Evolutionary conservation across 2,113 vertebrate genomes (phyloP).

Genomic region (Leucosticte australis): DNA sequence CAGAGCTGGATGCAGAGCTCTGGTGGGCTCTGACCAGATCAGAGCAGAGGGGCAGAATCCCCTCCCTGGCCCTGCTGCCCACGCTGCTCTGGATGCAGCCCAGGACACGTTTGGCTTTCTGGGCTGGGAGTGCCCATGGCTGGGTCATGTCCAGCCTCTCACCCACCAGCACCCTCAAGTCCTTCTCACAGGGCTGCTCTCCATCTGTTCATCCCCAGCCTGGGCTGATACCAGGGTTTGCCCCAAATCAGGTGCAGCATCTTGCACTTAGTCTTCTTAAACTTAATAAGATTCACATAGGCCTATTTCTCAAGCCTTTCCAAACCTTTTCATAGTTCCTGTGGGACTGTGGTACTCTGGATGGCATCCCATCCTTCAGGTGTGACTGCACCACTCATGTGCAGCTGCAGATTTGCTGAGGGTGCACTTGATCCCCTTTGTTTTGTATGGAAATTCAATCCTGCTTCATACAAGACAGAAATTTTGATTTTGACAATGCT

Average conservation of each 20-base stretch:
- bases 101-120: background rate
- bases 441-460: background rate
- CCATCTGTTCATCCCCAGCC: fast-evolving
- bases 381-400: background rate
- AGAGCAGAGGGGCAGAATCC: background rate
- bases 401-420: background rate
- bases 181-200: background rate
- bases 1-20: background rate
- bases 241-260: fast-evolving
- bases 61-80: background rate
- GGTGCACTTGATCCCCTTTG: background rate
- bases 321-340: background rate
- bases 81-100: background rate
- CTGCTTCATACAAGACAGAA: background rate
- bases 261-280: background rate
- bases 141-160: background rate
- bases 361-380: background rate
- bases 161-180: background rate
- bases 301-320: background rate
- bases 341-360: background rate
- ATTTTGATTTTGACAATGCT: background rate
- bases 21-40: background rate
- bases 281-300: background rate
- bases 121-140: background rate
- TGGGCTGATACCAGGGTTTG: fast-evolving